Base-by-base conservation (phyloP, 2,888 invertebrate species). In the Drosophila subquinaria region DNA sequence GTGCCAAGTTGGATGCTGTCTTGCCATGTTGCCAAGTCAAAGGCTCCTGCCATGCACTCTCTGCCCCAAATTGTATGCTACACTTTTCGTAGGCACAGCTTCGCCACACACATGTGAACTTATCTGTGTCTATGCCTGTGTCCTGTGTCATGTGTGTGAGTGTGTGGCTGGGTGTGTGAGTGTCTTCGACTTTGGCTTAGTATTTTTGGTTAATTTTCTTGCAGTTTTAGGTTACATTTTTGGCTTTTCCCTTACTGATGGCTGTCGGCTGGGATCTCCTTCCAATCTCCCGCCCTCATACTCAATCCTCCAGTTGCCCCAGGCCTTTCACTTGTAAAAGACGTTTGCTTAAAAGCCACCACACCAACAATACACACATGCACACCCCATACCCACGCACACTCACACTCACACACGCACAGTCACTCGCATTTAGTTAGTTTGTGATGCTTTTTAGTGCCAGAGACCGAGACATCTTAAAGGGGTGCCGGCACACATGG, bases 191-290 rank as follows among this genome's bases (percentile, higher is more conserved):
- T 89, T 80, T 89, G 85, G 86, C 89, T 88, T 89, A 87, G 90
- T 90, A 87, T 87, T 87, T 87, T 87, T 87, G 90, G 86, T 90
- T 87, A 87, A 87, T 87, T 87, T 90, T 87, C 90, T 90, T 89
- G 90, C 90, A 87, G 86, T 87, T 87, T 90, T 87, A 76, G 90
- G 86, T 90, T 90, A 90, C 88, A 88, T 88, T 86, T 87, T 86
- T 89, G 85, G 90, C 88, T 84, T 89, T 89, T 75, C 82, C 82
- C 64, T 45, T 45, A 72, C 87, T 81, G 82, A 73, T 72, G 84
- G 65, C 77, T 60, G 79, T 63, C 76, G 52, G 51, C 55, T 55
- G 47, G 23, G 35, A 27, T 47, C 10, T 42, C 23, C 23, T 20
- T 35, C 45, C 23, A 9, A 51, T n/a, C 10, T n/a, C 10, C 13